Percentiles rank a stretch among this genome's conserved stretches.
phyloP scores from a whole-genome alignment of 2,888 invertebrate species.

The Lumbricus terrestris region DNA sequence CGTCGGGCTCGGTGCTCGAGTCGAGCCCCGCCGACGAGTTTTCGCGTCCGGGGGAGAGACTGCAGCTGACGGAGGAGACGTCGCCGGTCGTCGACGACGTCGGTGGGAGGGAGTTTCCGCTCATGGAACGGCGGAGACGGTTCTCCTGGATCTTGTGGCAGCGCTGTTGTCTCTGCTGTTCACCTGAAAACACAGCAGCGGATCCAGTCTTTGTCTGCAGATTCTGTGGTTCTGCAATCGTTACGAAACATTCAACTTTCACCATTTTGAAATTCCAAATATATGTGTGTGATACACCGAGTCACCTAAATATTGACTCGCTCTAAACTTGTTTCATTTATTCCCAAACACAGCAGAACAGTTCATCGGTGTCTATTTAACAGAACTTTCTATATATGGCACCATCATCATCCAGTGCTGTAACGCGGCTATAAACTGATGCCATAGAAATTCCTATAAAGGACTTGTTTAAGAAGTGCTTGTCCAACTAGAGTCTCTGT shows the following conservation, averaged over 20 bases:
- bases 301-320: neutral
- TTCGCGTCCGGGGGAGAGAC: neutral
- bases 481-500: neutral
- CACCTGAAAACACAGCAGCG: conserved; percentile 43
- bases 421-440: neutral
- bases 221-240: neutral
- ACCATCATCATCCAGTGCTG: neutral
- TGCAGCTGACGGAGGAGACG: neutral
- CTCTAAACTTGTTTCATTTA: neutral
- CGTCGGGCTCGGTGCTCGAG: neutral
- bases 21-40: conserved; percentile 3
- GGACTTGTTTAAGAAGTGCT: neutral
- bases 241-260: neutral
- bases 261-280: neutral
- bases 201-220: conserved; percentile 14
- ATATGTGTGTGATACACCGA: no score
- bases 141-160: conserved; percentile 53
- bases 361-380: neutral
- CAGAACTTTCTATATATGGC: neutral
- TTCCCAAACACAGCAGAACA: neutral
- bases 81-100: conserved; percentile 12
- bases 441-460: neutral
- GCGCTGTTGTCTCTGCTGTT: conserved; percentile 49
- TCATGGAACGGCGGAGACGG: conserved; percentile 43
- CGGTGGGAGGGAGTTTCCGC: conserved; percentile 17